Percentiles rank a stretch among this genome's conserved stretches.
These are phyloP conservation scores for Dicyrtoma fusca DNA, from an alignment of 2,888 invertebrate species.

Conservation along the genomic window DNA sequence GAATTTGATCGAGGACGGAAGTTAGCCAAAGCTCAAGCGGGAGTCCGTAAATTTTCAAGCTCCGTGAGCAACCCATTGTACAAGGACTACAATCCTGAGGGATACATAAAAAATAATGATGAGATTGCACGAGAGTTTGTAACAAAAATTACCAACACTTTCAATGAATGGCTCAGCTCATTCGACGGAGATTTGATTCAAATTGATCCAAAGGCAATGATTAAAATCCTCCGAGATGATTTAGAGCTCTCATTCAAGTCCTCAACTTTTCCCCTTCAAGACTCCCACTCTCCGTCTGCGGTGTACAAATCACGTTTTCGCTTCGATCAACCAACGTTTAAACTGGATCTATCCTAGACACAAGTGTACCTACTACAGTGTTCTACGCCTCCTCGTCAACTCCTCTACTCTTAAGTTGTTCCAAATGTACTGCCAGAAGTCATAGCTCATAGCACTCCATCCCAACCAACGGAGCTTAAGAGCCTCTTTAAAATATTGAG, in stretches of 20 bases:
- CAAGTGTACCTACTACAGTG: too few species aligned
- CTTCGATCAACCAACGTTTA: conserved; percentile 21
- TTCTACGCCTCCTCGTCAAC: too few species aligned
- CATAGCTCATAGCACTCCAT: too few species aligned
- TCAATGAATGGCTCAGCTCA: conserved; percentile 46
- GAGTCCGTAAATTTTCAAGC: conserved; percentile 36
- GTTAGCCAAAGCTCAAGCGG: conserved; percentile 8
- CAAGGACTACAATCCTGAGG: conserved; percentile 45
- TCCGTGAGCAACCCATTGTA: conserved; percentile 48
- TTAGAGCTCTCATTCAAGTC: conserved; percentile 38
- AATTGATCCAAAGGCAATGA: conserved; percentile 39
- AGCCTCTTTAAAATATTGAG: too few species aligned
- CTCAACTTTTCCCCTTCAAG: neutral
- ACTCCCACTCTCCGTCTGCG: neutral
- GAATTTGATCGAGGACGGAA: conserved; percentile 28
- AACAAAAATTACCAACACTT: conserved; percentile 39
- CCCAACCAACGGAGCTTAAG: too few species aligned
- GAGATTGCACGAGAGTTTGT: conserved; percentile 44
- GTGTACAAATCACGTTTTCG: conserved; percentile 24
- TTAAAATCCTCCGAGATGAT: conserved; percentile 41
- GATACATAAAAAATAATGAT: conserved; percentile 48
- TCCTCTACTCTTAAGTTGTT: too few species aligned
- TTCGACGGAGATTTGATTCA: conserved; percentile 33
- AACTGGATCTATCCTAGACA: conserved; percentile 17
- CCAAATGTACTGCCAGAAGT: too few species aligned